Evolutionary conservation across 2,797 vertebrate species (phyloP), one percentile per base, ranked within the genome.

Genomic region (Aeoliscus strigatus): DNA sequence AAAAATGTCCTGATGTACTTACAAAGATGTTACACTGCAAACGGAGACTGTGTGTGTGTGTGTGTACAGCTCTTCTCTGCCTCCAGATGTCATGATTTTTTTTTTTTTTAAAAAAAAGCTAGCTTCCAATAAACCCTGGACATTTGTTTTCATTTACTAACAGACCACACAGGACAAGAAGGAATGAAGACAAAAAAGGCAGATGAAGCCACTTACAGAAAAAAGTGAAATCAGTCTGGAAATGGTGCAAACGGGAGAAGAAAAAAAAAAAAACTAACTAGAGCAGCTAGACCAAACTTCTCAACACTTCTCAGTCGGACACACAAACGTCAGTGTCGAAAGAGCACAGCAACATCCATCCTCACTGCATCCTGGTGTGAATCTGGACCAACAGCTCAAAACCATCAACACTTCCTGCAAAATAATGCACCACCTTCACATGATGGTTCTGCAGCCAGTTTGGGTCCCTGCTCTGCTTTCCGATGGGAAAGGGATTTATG

Each of bases 161-260:
- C 43, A 64, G 14, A 54, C 49, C 26, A 62, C 33, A 56, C 27
- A 51, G 54, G 14, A 63, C 29, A 66, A 70, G 5, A 31, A 67
- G 61, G 51, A 79, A 79, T 68, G 41, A 21, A 41, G 39, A 45
- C n/a, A n/a, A n/a, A 34, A 45, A 52, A 60, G 64, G 40, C 40
- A 33, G 27, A 14, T 27, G 44, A 5, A 23, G 40, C 9, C 23
- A 51, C 7, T 27, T 21, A 18, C 38, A 14, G 29, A 28, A 38
- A 46, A 43, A 27, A 14, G 12, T 2, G 46, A 31, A 16, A 25
- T 61, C 18, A 44, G n/a, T 30, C 38, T 8, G 41, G 24, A 73
- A 54, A 27, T 23, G 39, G 32, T 30, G 36, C 8, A 33, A 31
- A 67, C 30, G 15, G 21, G 14, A 23, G 27, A 31, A 44, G 39